These are phyloP conservation scores for Darevskia mixta DNA, from an alignment of 2,797 vertebrate species.

Conservation along the genomic window DNA sequence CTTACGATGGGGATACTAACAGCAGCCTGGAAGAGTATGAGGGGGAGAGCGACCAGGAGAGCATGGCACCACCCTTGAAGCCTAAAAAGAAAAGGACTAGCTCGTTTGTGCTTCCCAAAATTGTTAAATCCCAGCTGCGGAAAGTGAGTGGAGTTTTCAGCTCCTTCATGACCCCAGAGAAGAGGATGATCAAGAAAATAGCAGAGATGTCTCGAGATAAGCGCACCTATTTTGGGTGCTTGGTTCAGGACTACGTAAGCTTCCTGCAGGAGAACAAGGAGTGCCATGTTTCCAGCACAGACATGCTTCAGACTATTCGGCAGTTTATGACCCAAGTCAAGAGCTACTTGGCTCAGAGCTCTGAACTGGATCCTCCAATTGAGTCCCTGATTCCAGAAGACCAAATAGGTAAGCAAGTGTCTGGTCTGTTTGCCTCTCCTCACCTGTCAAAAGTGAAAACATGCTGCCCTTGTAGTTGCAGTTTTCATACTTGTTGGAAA, in stretches of 20 bases:
- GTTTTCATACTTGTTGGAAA: neutral
- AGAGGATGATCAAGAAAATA: slow-evolving; percentile 90
- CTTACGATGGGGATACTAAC: slow-evolving; percentile 86
- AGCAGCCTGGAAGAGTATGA: slow-evolving; percentile 93
- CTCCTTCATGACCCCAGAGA: slow-evolving; percentile 95
- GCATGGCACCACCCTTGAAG: slow-evolving; percentile 88
- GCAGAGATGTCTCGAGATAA: slow-evolving; percentile 92
- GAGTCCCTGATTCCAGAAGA: slow-evolving; percentile 96
- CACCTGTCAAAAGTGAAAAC: neutral
- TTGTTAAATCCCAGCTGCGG: slow-evolving; percentile 91
- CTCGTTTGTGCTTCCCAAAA: slow-evolving; percentile 89
- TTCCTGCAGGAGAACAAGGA: slow-evolving; percentile 95
- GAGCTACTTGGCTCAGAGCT: slow-evolving; percentile 94
- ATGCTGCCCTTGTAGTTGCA: neutral
- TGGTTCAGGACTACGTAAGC: slow-evolving; percentile 96
- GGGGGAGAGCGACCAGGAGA: slow-evolving; percentile 92
- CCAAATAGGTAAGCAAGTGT: slow-evolving; percentile 89
- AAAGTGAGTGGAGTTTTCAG: slow-evolving; percentile 94
- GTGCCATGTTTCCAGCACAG: slow-evolving; percentile 91
- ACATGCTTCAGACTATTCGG: slow-evolving; percentile 93
- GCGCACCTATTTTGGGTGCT: slow-evolving; percentile 93
- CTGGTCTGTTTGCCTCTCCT: too few relatives aligned
- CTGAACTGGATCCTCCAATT: slow-evolving; percentile 92
- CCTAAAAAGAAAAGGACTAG: slow-evolving; percentile 84
- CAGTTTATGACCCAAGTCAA: slow-evolving; percentile 99